Percentiles rank a stretch among this genome's conserved stretches.
Conservation (phyloP, 2,888 invertebrate genomes). For the Orchesellides sinensis region DNA sequence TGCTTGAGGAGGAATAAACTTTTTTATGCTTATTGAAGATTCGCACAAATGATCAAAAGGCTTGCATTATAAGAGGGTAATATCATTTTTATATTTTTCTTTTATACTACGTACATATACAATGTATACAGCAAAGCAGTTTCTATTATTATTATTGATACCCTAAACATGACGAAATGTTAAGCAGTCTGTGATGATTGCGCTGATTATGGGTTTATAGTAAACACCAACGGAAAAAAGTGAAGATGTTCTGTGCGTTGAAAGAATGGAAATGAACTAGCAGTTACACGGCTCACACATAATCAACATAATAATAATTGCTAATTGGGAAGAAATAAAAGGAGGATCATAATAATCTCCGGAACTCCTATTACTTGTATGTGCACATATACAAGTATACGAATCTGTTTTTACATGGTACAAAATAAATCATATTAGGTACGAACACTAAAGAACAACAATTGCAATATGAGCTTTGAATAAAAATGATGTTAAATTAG, state of each 20-base stretch:
- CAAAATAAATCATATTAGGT: no score
- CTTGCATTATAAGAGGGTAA: neutral
- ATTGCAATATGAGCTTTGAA: constrained; percentile 7
- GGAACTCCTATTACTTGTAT: constrained; percentile 42
- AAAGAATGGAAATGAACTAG: constrained; percentile 21
- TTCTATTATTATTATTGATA: constrained; percentile 7
- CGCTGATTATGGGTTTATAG: constrained; percentile 25
- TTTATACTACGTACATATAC: no score
- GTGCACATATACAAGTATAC: neutral
- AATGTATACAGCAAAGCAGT: no score
- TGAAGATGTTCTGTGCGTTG: constrained; percentile 9
- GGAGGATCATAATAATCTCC: constrained; percentile 1
- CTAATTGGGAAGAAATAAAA: constrained; percentile 29
- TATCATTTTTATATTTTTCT: neutral
- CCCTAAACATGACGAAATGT: constrained; percentile 10
- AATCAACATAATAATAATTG: constrained; percentile 2
- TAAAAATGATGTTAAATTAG: constrained; percentile 33
- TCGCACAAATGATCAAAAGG: constrained; percentile 39
- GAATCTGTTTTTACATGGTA: no score
- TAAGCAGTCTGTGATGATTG: neutral
- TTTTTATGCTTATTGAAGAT: constrained; percentile 23
- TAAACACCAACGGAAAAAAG: neutral
- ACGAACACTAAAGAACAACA: neutral
- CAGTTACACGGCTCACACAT: constrained; percentile 24
- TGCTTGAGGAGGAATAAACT: constrained; percentile 25